A percentile compares a stretch with the other conserved stretches of the same genome.
phyloP scores from a whole-genome alignment of 2,888 invertebrate species.

The Ommatoiulus sabulosus region DNA sequence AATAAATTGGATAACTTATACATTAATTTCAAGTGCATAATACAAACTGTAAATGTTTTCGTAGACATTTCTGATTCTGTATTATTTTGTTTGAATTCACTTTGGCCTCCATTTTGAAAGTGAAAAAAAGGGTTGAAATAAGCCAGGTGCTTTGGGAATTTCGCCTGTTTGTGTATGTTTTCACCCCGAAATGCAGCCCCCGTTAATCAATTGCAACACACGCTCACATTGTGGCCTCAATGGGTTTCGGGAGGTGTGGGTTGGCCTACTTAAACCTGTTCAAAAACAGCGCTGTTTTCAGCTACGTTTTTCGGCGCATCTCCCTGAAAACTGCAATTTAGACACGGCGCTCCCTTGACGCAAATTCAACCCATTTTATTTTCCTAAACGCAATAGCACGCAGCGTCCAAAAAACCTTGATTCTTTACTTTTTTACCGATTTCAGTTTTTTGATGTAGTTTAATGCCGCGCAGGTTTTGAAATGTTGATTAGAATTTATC shows the following conservation, averaged over 20 bases:
- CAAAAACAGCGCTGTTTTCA: neutral
- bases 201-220: slow-evolving; percentile 38
- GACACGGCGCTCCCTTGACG: neutral
- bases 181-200: slow-evolving; percentile 5
- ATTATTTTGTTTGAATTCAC: too few species aligned
- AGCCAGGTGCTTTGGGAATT: slow-evolving; percentile 30
- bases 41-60: too few species aligned
- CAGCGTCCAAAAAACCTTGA: neutral
- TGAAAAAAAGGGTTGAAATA: slow-evolving; percentile 32
- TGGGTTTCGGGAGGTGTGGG: slow-evolving; percentile 30
- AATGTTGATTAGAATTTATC: too few species aligned
- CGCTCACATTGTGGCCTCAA: slow-evolving; percentile 9
- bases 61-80: too few species aligned
- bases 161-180: slow-evolving; percentile 33
- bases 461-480: too few species aligned
- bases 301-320: neutral
- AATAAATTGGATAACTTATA: too few species aligned
- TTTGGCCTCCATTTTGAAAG: neutral
- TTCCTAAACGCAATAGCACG: neutral
- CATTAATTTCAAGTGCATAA: too few species aligned
- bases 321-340: neutral
- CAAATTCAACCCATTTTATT: neutral
- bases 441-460: neutral
- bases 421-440: too few species aligned
- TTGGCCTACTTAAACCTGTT: slow-evolving; percentile 40